Conservation (phyloP, 2,797 vertebrate genomes). For the Urophycis tenuis region DNA sequence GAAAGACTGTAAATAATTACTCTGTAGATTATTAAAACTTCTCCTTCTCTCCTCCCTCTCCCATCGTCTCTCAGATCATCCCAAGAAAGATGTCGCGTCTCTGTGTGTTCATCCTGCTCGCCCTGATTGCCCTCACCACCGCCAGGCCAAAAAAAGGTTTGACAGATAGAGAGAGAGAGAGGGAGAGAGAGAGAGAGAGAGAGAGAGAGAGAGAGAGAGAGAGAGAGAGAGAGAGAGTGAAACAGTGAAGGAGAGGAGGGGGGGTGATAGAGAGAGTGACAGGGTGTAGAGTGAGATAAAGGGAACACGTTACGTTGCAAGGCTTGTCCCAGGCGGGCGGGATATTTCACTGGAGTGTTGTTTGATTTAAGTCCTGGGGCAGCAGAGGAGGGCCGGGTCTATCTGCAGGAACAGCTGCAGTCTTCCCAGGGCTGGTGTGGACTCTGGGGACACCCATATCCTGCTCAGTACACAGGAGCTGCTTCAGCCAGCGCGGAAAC, state of each 20-base stretch:
- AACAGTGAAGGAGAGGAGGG: neutral
- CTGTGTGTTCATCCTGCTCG: constrained; percentile 60
- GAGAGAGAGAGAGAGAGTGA: constrained; percentile 24
- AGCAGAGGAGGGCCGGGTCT: neutral
- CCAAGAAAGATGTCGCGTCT: constrained; percentile 64
- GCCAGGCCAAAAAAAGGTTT: constrained; percentile 72
- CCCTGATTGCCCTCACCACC: constrained; percentile 58
- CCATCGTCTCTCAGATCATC: neutral
- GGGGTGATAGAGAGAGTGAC: constrained; percentile 37
- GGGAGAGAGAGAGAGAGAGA: neutral
- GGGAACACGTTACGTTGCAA: neutral
- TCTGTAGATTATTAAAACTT: neutral
- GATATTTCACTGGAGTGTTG: neutral
- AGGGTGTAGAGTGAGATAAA: neutral
- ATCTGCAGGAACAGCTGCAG: neutral
- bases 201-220: no score
- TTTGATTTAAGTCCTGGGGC: neutral
- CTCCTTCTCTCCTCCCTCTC: neutral
- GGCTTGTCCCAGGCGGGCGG: no score
- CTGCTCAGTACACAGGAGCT: neutral
- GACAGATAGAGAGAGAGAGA: constrained; percentile 19
- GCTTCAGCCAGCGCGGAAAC: neutral
- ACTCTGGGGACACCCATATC: neutral
- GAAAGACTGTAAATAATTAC: neutral
- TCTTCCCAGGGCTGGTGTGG: neutral